phyloP scores from a whole-genome alignment of 2,113 vertebrate species.

The Ammodytes dubius region DNA sequence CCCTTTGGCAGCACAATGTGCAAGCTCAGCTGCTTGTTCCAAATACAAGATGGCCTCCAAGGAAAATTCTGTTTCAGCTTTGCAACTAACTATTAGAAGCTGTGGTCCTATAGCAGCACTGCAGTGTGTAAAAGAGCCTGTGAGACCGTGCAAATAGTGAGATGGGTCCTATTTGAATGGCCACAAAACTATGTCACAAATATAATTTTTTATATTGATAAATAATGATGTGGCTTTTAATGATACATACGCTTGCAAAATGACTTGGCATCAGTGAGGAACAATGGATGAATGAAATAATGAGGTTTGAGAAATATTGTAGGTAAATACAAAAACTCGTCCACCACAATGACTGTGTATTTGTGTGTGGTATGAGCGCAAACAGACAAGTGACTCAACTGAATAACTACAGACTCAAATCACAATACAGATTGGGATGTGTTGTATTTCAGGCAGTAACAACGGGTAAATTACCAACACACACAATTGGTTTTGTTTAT shows the following conservation, averaged over 20 bases:
- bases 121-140: not conserved
- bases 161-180: not conserved
- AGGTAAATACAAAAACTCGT: not conserved
- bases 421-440: not conserved
- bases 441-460: not conserved
- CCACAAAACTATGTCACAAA: not conserved
- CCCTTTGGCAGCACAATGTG: constrained; percentile 26
- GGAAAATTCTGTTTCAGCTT: constrained; percentile 18
- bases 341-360: not conserved
- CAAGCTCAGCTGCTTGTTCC: not conserved
- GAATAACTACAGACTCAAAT: no score
- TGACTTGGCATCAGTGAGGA: not conserved
- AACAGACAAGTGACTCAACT: not conserved
- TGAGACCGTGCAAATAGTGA: not conserved
- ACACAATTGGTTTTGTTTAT: not conserved
- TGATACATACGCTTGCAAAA: not conserved
- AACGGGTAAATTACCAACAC: not conserved
- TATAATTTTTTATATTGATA: no score
- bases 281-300: no score
- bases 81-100: not conserved
- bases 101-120: not conserved
- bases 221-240: no score
- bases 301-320: not conserved
- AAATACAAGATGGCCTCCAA: constrained; percentile 17
- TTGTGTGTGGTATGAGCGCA: not conserved